Evolutionary conservation across 53 echinoderm and acorn worm genomes (phyloP).

Genomic region (Antedon mediterranea): DNA sequence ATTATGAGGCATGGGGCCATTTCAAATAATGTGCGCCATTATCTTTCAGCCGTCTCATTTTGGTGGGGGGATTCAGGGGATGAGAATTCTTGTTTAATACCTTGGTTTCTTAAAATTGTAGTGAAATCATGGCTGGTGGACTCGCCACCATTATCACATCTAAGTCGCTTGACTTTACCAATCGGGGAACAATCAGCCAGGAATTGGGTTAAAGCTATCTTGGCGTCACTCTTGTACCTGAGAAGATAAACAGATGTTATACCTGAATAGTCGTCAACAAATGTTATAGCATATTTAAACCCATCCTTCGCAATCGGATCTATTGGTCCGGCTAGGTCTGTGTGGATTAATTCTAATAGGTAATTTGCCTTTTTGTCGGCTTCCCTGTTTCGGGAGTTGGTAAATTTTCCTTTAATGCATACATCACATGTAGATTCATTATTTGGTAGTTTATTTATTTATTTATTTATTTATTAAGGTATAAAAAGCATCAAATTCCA

Average conservation of each 20-base stretch:
- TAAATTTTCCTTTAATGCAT: too few species aligned
- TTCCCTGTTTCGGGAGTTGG: slow-evolving; percentile 3
- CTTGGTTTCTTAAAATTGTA: not conserved
- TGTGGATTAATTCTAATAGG: too few species aligned
- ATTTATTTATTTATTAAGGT: too few species aligned
- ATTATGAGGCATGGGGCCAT: slow-evolving; percentile 30
- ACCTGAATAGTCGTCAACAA: slow-evolving; percentile 21
- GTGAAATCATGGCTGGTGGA: slow-evolving; percentile 10
- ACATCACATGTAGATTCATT: too few species aligned
- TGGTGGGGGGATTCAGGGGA: slow-evolving; percentile 27
- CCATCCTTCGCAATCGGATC: not conserved
- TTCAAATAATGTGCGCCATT: slow-evolving; percentile 23
- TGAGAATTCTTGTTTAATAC: slow-evolving; percentile 18
- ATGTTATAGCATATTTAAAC: slow-evolving; percentile 11
- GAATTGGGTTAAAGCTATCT: slow-evolving; percentile 10
- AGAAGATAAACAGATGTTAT: slow-evolving; percentile 19
- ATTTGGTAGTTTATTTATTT: too few species aligned
- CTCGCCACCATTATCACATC: slow-evolving; percentile 24
- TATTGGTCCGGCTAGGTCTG: too few species aligned
- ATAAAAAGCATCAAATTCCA: too few species aligned
- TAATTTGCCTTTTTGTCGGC: not conserved
- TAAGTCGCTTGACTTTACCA: slow-evolving; percentile 17
- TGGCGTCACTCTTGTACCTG: slow-evolving; percentile 16
- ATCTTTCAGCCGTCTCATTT: slow-evolving; percentile 32
- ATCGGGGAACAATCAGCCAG: slow-evolving; percentile 18